These are phyloP conservation scores for Schizopygopsis malacanthus DNA, from an alignment of 2,797 vertebrate species.

Conservation along the genomic window DNA sequence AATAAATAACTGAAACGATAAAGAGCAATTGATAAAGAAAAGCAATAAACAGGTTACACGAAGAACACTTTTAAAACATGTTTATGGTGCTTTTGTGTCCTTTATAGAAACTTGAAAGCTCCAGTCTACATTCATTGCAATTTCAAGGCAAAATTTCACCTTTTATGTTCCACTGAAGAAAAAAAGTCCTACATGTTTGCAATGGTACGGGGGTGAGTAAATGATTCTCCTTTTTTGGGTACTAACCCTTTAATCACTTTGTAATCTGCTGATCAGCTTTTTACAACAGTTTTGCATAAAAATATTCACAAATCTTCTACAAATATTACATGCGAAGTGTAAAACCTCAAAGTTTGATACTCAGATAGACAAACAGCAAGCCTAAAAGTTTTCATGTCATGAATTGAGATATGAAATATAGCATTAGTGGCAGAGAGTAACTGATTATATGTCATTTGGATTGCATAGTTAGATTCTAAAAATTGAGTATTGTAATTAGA, in stretches of 20 bases:
- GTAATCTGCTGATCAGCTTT: neutral
- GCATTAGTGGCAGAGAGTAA: too few species aligned
- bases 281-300: neutral
- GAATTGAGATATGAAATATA: neutral
- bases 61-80: too few species aligned
- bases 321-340: neutral
- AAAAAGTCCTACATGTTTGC: neutral
- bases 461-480: too few species aligned
- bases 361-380: neutral
- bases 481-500: too few species aligned
- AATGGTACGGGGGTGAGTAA: neutral
- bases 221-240: neutral
- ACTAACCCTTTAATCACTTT: neutral
- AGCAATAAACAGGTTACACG: neutral
- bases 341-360: neutral
- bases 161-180: neutral
- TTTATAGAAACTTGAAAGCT: neutral
- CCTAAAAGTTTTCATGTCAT: neutral
- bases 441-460: too few species aligned
- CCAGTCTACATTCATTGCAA: neutral
- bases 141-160: neutral
- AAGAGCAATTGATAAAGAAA: neutral
- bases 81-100: neutral
- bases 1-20: conserved; percentile 71
- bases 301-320: neutral